Evolutionary conservation across 2,888 invertebrate genomes (phyloP).

Genomic region (Stenoptilia bipunctidactyla): DNA sequence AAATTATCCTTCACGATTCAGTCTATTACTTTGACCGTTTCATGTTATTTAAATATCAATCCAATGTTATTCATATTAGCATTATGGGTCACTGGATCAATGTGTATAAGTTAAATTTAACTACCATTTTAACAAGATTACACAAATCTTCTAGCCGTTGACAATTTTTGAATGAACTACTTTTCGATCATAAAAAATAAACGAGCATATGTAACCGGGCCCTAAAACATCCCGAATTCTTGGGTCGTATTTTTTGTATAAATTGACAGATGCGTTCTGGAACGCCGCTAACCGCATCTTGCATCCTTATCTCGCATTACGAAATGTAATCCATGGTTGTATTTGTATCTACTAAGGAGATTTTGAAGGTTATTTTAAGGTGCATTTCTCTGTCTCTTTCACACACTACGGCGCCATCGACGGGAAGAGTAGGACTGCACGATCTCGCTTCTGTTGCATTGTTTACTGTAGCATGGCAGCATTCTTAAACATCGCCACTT

Average conservation of each 20-base stretch:
- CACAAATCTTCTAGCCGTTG: slow-evolving; percentile 63
- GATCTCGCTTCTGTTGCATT: slow-evolving; percentile 53
- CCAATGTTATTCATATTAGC: too few relatives aligned
- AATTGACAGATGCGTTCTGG: slow-evolving; percentile 68
- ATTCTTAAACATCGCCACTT: slow-evolving; percentile 50
- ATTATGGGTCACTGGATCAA: too few relatives aligned
- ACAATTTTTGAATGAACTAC: slow-evolving; percentile 66
- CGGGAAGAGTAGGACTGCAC: slow-evolving; percentile 36
- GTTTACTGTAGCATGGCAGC: slow-evolving; percentile 33
- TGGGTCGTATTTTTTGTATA: slow-evolving; percentile 56
- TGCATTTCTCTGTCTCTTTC: slow-evolving; percentile 54
- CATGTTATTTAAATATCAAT: too few relatives aligned
- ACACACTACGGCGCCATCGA: slow-evolving; percentile 54
- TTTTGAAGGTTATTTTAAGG: slow-evolving; percentile 63
- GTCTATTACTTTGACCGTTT: too few relatives aligned
- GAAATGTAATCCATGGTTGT: slow-evolving; percentile 47
- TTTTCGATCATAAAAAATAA: slow-evolving; percentile 43
- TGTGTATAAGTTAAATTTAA: too few relatives aligned
- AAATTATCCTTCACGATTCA: too few relatives aligned
- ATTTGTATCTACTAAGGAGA: slow-evolving; percentile 40
- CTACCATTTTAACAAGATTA: slow-evolving; percentile 50
- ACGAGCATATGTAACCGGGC: slow-evolving; percentile 48
- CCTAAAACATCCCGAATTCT: slow-evolving; percentile 65
- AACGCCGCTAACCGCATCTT: slow-evolving; percentile 65
- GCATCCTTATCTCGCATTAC: slow-evolving; percentile 56